Base-by-base conservation (phyloP, 1,140 invertebrate genomes). In the Drosophila aff. region DNA sequence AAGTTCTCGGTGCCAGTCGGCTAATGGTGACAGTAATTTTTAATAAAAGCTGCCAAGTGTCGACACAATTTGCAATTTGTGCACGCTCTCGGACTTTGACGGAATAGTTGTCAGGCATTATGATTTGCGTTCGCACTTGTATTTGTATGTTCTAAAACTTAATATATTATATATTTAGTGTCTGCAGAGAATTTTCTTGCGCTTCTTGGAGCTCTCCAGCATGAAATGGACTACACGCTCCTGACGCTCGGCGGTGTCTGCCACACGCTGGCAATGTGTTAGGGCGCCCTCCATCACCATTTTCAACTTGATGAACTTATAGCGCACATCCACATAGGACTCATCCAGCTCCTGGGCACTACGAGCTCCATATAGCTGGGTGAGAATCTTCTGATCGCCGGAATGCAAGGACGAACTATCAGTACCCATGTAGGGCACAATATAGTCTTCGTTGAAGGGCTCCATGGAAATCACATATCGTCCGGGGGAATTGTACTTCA, bases 21-120 rank as follows among this genome's bases (percentile, higher is more conserved):
- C 79, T 83, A 84, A 87, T 87, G 81, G 68, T 72, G 84, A 81
- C 84, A 78, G 72, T 78, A 87, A 87, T 87, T 89, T 86, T 82
- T 82, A 81, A 87, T 83, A 89, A 77, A 83, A 83, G 62, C 73
- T 64, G 66, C 52, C 81, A 87, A 83, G 71, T 68, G 75, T 63
- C 60, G 64, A 38, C 36, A 69, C 66, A 69, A 76, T 76, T 58
- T 76, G 43, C 58, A 76, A 53, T 66, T 65, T 58, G 23, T 21
- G 47, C 58, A 49, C 46, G 64, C 64, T 28, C 49, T 18, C 26
- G 26, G 47, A 67, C 61, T 72, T 73, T 50, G 69, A 73, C 47
- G 58, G 44, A 79, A 49, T 73, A 53, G 46, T 69, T 59, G 13
- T 26, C 38, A 16, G 9, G 15, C 36, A 21, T 69, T 55, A 21